Conservation (phyloP, 2,113 vertebrate species). For the Nyctereutes procyonoides region DNA sequence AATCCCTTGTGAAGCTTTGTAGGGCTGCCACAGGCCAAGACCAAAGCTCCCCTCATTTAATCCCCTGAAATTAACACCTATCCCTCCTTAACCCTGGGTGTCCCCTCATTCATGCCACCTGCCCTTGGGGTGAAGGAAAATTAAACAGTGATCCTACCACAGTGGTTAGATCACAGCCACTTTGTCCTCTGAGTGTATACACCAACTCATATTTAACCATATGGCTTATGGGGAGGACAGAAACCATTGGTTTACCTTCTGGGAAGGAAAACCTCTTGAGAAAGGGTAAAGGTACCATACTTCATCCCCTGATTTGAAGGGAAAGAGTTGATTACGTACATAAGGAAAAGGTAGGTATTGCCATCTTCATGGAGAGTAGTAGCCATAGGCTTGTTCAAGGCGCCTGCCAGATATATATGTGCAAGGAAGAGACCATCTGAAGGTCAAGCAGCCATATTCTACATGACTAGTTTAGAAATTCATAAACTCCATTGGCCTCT, state of each 20-base stretch:
- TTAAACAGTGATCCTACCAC: slow-evolving; percentile 48
- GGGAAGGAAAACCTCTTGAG: not conserved
- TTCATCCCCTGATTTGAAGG: not conserved
- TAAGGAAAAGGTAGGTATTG: not conserved
- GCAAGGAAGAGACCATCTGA: not conserved
- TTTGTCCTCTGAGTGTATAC: slow-evolving; percentile 60
- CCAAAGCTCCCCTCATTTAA: not conserved
- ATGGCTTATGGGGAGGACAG: not conserved
- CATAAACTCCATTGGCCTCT: not conserved
- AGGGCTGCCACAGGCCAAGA: not conserved
- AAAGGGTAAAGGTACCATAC: not conserved
- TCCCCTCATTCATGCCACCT: not conserved
- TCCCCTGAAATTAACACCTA: not conserved
- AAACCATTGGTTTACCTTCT: not conserved
- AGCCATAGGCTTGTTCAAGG: not conserved
- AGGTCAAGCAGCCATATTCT: not conserved
- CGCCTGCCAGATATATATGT: not conserved
- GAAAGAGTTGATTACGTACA: not conserved
- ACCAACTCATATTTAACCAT: slow-evolving; percentile 49
- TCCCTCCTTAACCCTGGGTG: not conserved
- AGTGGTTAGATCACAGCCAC: slow-evolving; percentile 41
- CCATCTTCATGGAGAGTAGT: not conserved
- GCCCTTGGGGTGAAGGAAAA: not conserved
- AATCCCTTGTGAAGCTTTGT: not conserved
- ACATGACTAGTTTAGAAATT: not conserved